Evolutionary conservation across 2,113 vertebrate genomes (phyloP), one percentile per base, ranked within the genome.

Genomic region (Nycticryphes semicollaris): DNA sequence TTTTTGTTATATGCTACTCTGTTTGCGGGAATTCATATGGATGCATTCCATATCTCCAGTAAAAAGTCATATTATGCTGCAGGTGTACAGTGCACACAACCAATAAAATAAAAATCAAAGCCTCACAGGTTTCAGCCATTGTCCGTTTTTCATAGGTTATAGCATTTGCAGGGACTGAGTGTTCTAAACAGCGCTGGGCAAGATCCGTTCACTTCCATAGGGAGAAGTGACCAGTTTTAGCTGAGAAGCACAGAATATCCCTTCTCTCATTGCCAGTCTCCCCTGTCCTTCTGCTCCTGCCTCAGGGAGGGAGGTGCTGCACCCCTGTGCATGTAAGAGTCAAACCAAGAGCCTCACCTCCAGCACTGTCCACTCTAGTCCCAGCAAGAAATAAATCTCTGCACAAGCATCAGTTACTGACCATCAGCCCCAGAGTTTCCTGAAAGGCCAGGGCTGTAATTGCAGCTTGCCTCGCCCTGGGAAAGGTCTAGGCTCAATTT

Each of bases 271-370:
- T 28, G 28, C 35, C 24, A 5, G 4, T 22, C 21, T 45, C 28
- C 30, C 18, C 2, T 0, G 4, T 80, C 19, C 48, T 59, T 21
- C 50, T 37, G 53, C 35, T 33, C 28, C 14, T 31, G 17, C 23
- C 31, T 39, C 41, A 6, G 10, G 51, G 41, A 63, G 18, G 20
- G 48, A 86, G 31, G 18, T 21, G 12, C 39, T 39, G 39, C 37
- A 19, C 35, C 2, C 0, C 30, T 37, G 39, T 1, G 1, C 10
- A 10, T 1, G 7, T 43, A 57, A 28, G 48, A 72, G 10, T 14
- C 57, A 30, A 31, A 33, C 30, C 48, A 22, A 50, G 25, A 76
- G 35, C 35, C 70, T 75, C 74, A 39, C 84, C 74, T 56, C 87
- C 62, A 53, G 39, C 60, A 56, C n/a, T 64, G 48, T 27, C 33